A percentile compares a stretch with the other conserved stretches of the same genome.
phyloP scores from a whole-genome alignment of 2,888 invertebrate genomes.

The Caenorhabditis parvicauda region DNA sequence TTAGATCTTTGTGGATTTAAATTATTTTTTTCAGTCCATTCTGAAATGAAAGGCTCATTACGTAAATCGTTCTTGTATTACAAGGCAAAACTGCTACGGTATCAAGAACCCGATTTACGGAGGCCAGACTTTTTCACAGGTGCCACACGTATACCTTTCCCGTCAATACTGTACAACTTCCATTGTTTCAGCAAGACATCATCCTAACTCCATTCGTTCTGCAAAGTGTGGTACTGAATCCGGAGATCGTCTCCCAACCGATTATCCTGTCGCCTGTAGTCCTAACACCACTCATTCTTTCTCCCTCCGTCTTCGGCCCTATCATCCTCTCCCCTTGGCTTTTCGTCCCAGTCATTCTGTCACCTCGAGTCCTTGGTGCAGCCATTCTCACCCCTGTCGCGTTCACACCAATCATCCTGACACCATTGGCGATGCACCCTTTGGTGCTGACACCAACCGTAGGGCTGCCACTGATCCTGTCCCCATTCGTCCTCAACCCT shows the following conservation, averaged over 20 bases:
- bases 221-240: constrained; percentile 13
- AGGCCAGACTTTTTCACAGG: too few relatives aligned
- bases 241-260: constrained; percentile 31
- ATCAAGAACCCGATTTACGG: too few relatives aligned
- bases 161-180: background rate
- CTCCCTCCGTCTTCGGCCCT: constrained; percentile 34
- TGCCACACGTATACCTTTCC: background rate
- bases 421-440: constrained; percentile 29
- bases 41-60: too few relatives aligned
- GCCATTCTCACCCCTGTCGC: constrained; percentile 32
- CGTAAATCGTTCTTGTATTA: too few relatives aligned
- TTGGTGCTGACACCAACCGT: constrained; percentile 26
- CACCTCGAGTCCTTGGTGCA: constrained; percentile 34
- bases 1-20: too few relatives aligned
- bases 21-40: too few relatives aligned
- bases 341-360: constrained; percentile 37
- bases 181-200: constrained; percentile 30
- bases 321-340: constrained; percentile 32
- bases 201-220: constrained; percentile 22
- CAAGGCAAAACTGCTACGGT: too few relatives aligned
- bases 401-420: constrained; percentile 32
- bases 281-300: constrained; percentile 22
- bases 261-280: constrained; percentile 37
- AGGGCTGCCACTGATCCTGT: constrained; percentile 35
- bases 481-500: constrained; percentile 36